Evolutionary conservation across 2,113 vertebrate genomes (phyloP).

Genomic region (Leptobrachium ailaonicum): DNA sequence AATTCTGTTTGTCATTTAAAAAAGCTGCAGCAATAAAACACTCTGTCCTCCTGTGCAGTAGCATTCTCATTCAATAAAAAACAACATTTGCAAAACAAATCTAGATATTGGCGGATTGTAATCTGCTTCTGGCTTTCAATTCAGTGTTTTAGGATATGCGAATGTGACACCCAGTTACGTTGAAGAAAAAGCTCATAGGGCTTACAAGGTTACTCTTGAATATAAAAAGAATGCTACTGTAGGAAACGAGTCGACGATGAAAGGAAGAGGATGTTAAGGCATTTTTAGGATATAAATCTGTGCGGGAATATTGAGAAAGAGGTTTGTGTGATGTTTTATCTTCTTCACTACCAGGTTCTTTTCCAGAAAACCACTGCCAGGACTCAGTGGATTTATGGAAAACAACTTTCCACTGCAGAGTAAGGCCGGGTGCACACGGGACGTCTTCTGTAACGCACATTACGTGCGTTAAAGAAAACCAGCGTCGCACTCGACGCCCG

Average conservation of each 20-base stretch:
- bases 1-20: slow-evolving; percentile 23
- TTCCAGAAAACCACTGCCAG: too few species aligned
- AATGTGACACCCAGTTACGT: slow-evolving; percentile 15
- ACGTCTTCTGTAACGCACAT: too few species aligned
- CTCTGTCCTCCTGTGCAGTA: slow-evolving; percentile 24
- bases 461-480: too few species aligned
- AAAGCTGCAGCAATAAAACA: slow-evolving; percentile 24
- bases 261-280: slow-evolving; percentile 42
- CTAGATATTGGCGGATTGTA: not conserved
- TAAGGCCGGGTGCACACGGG: too few species aligned
- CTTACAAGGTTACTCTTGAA: slow-evolving; percentile 14
- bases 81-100: slow-evolving; percentile 25
- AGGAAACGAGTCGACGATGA: slow-evolving; percentile 39
- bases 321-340: not conserved
- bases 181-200: not conserved
- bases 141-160: slow-evolving; percentile 8
- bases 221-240: slow-evolving; percentile 32
- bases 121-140: slow-evolving; percentile 13
- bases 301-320: not conserved
- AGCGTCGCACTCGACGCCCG: too few species aligned
- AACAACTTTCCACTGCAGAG: too few species aligned
- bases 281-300: slow-evolving; percentile 10
- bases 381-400: too few species aligned
- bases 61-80: slow-evolving; percentile 6
- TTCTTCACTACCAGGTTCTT: too few species aligned